These are phyloP conservation scores for Benitochromis conjunctus DNA, from an alignment of 2,113 vertebrate genomes.

Conservation along the genomic window DNA sequence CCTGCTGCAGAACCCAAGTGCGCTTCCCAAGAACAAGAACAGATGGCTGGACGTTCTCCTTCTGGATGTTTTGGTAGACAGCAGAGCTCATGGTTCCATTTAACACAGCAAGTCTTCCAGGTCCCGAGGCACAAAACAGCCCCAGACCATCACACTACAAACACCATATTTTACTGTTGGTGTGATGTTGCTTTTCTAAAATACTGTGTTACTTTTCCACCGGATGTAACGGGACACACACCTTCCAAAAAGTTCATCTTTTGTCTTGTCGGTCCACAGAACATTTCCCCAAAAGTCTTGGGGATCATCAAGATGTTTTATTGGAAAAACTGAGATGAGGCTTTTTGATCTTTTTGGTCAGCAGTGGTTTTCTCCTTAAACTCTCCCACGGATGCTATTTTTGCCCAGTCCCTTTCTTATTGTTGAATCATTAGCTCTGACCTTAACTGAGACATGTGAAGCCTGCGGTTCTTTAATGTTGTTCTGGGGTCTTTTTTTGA, in stretches of 20 bases:
- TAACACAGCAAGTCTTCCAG: not conserved
- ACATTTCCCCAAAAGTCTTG: not conserved
- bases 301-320: not conserved
- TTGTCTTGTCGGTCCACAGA: accelerated
- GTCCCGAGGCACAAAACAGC: not conserved
- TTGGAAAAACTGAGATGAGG: not conserved
- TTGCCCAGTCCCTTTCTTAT: too few relatives aligned
- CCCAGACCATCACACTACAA: not conserved
- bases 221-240: accelerated
- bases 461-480: too few relatives aligned
- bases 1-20: not conserved
- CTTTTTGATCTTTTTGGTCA: not conserved
- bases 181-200: not conserved
- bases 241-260: not conserved
- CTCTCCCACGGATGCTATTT: not conserved
- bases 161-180: not conserved
- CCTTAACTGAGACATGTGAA: too few relatives aligned
- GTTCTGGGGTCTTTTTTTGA: too few relatives aligned
- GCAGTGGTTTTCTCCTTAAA: not conserved
- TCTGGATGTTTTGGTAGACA: not conserved
- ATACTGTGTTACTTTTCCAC: not conserved
- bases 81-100: not conserved
- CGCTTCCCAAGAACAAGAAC: not conserved
- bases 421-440: too few relatives aligned
- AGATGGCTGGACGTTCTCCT: not conserved